Evolutionary conservation across 2,113 vertebrate species (phyloP).

Genomic region (Penelope pileata): DNA sequence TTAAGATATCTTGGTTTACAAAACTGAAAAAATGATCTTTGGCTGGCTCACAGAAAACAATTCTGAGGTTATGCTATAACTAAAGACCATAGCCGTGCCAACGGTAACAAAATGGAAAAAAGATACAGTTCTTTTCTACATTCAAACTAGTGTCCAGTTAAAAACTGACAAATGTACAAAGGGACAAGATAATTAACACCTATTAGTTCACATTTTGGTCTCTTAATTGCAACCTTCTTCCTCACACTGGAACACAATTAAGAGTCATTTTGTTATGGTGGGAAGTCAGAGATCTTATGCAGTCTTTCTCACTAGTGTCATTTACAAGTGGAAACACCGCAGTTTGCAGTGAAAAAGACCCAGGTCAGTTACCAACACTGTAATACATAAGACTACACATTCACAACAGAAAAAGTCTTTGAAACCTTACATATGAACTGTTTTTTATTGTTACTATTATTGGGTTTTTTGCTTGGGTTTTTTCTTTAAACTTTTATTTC

Average conservation of each 20-base stretch:
- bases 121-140: not conserved
- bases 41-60: not conserved
- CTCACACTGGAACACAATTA: constrained; percentile 15
- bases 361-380: not conserved
- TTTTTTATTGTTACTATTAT: too few relatives aligned
- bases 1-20: not conserved
- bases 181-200: constrained; percentile 47
- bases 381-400: not conserved
- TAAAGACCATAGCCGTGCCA: not conserved
- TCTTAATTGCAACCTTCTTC: constrained; percentile 49
- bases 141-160: not conserved
- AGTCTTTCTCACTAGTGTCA: not conserved
- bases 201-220: constrained; percentile 31
- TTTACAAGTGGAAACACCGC: not conserved
- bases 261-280: constrained; percentile 34
- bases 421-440: too few relatives aligned
- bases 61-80: not conserved
- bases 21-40: not conserved
- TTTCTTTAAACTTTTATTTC: not conserved
- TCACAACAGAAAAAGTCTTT: not conserved
- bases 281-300: not conserved
- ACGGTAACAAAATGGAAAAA: not conserved
- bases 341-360: not conserved
- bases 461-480: too few relatives aligned
- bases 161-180: constrained; percentile 38